phyloP scores from a whole-genome alignment of 2,797 vertebrate genomes.

The Sebastes diploproa region DNA sequence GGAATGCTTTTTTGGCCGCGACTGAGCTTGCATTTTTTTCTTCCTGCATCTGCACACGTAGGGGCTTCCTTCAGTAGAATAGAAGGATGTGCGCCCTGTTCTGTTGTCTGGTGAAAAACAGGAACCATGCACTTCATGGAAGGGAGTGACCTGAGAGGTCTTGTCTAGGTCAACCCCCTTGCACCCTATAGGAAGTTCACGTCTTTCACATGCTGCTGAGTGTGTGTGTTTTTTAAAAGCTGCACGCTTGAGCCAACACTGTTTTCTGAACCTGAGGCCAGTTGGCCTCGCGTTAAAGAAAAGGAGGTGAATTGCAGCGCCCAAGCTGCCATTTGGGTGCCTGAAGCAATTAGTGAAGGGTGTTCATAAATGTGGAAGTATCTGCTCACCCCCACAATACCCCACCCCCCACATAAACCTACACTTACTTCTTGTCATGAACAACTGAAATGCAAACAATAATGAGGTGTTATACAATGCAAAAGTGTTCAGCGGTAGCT shows the following conservation, averaged over 20 bases:
- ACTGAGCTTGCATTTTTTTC: constrained; percentile 57
- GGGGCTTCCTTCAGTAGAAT: constrained; percentile 81
- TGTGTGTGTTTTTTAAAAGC: constrained; percentile 2
- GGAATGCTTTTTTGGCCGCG: constrained; percentile 59
- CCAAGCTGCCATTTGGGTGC: constrained; percentile 59
- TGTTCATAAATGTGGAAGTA: constrained; percentile 55
- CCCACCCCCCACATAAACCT: neutral
- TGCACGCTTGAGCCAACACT: constrained; percentile 35
- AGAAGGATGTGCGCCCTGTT: constrained; percentile 81
- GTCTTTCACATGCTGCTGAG: constrained; percentile 55
- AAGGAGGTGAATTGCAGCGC: constrained; percentile 44
- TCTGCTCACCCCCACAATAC: constrained; percentile 3
- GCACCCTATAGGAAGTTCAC: constrained; percentile 58
- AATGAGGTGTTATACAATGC: neutral
- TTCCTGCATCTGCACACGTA: constrained; percentile 65
- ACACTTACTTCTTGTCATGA: neutral
- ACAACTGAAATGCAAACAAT: neutral
- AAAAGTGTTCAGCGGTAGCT: neutral
- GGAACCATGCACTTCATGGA: constrained; percentile 73
- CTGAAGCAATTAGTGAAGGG: constrained; percentile 63
- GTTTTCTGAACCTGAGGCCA: constrained; percentile 64
- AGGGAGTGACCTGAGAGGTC: constrained; percentile 58
- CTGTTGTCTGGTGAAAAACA: constrained; percentile 78
- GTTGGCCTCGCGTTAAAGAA: constrained; percentile 61
- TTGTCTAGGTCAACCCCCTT: constrained; percentile 57